Percentiles rank a stretch among this genome's conserved stretches.
phyloP scores from a whole-genome alignment of 2,113 vertebrate species.

The Mus spicilegus region DNA sequence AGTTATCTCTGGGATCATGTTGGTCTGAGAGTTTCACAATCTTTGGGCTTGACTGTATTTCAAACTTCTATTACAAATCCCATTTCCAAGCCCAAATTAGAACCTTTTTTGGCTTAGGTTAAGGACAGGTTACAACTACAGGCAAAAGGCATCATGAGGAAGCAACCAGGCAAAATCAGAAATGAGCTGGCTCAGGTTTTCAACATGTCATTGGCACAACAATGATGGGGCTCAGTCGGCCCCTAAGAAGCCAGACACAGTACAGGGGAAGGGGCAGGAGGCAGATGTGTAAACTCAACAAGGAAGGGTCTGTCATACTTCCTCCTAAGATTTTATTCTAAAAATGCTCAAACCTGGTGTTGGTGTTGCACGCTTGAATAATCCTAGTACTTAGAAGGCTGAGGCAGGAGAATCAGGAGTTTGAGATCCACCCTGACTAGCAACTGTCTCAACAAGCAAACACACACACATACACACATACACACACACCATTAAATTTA shows the following conservation, averaged over 20 bases:
- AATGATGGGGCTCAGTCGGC: not conserved
- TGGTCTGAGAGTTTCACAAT: constrained; percentile 1
- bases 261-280: not conserved
- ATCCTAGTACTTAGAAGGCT: not conserved
- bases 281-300: not conserved
- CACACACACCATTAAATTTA: not conserved
- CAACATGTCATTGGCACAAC: not conserved
- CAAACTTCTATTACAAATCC: not conserved
- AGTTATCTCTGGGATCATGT: not conserved
- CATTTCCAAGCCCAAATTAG: not conserved
- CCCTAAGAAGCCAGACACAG: not conserved
- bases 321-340: not conserved
- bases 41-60: not conserved
- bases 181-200: constrained; percentile 25
- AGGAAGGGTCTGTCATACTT: not conserved
- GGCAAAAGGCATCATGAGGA: not conserved
- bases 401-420: not conserved
- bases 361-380: not conserved
- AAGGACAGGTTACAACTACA: not conserved
- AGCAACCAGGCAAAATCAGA: not conserved
- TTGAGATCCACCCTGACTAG: not conserved
- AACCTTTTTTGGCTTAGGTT: constrained; percentile 26
- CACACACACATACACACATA: not conserved
- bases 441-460: not conserved
- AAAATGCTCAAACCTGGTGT: not conserved